Evolutionary conservation across 2,797 vertebrate species (phyloP).

Genomic region (Capromys pilorides): DNA sequence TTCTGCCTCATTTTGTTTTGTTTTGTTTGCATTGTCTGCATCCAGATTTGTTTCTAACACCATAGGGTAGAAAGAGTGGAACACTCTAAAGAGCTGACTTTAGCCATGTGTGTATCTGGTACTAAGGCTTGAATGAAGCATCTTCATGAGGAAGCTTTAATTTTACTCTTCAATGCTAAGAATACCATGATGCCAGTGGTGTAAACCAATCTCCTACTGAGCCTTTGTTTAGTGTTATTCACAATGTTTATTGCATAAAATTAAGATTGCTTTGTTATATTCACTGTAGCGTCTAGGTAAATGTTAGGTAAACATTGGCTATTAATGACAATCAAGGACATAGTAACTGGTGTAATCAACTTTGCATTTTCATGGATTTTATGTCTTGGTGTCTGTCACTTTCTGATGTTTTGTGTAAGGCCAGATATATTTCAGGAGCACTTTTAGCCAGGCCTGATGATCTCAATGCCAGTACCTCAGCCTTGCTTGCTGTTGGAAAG

Average conservation of each 20-base stretch:
- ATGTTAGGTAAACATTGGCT: background rate
- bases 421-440: background rate
- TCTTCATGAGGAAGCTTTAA: conserved; percentile 43
- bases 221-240: background rate
- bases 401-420: background rate
- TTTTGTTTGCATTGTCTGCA: conserved; percentile 30
- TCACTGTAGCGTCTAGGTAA: background rate
- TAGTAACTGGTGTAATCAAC: background rate
- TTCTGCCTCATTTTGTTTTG: conserved; percentile 31
- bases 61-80: conserved; percentile 17
- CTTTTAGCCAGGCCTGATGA: background rate
- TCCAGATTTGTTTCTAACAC: conserved; percentile 56
- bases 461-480: background rate
- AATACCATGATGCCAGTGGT: background rate
- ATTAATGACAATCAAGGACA: background rate
- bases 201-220: conserved; percentile 14
- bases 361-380: background rate
- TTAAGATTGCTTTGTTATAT: background rate
- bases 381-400: background rate
- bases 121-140: conserved; percentile 43
- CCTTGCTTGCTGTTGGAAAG: conserved; percentile 34
- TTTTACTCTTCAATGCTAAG: conserved; percentile 49
- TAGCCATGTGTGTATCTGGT: conserved; percentile 39
- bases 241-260: background rate
- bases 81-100: background rate